Evolutionary conservation across 2,797 vertebrate genomes (phyloP).

Genomic region (Epinephelus awoara): DNA sequence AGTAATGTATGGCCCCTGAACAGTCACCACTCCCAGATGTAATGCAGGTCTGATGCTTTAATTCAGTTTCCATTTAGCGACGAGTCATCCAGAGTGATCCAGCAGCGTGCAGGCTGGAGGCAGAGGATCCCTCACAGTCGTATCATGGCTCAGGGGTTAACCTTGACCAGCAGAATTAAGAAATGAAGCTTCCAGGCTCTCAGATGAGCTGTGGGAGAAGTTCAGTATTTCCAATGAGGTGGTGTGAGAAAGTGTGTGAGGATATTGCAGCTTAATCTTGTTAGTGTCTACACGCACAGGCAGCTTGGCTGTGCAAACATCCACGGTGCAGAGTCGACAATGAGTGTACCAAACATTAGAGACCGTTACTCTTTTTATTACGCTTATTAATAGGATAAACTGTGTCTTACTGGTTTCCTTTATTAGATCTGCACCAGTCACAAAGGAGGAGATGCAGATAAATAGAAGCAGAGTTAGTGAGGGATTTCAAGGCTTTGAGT

Average conservation of each 20-base stretch:
- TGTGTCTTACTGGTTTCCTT: slow-evolving; percentile 4
- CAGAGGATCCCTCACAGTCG: neutral
- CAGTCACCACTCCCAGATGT: slow-evolving; percentile 23
- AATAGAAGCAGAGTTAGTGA: slow-evolving; percentile 10
- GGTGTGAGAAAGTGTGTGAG: slow-evolving; percentile 40
- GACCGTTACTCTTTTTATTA: neutral
- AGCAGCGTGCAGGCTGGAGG: slow-evolving; percentile 15
- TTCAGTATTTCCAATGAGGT: slow-evolving; percentile 1
- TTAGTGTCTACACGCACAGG: slow-evolving; percentile 47
- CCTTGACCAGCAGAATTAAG: slow-evolving; percentile 4
- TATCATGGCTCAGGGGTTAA: neutral
- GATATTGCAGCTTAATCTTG: slow-evolving; percentile 49
- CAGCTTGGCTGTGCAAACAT: slow-evolving; percentile 13
- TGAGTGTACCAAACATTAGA: neutral
- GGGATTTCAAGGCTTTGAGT: slow-evolving; percentile 39
- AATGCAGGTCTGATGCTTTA: slow-evolving; percentile 50
- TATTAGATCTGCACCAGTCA: slow-evolving; percentile 3
- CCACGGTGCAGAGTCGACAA: neutral
- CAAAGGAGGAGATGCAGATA: slow-evolving; percentile 13
- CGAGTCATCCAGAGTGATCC: slow-evolving; percentile 1
- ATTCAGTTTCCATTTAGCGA: slow-evolving; percentile 51
- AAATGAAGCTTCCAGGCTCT: slow-evolving; percentile 9
- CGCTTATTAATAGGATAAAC: neutral
- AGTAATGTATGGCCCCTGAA: slow-evolving; percentile 2
- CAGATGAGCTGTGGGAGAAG: slow-evolving; percentile 14